Conservation (phyloP, 2,888 invertebrate species). For the Argyresthia goedartella region DNA sequence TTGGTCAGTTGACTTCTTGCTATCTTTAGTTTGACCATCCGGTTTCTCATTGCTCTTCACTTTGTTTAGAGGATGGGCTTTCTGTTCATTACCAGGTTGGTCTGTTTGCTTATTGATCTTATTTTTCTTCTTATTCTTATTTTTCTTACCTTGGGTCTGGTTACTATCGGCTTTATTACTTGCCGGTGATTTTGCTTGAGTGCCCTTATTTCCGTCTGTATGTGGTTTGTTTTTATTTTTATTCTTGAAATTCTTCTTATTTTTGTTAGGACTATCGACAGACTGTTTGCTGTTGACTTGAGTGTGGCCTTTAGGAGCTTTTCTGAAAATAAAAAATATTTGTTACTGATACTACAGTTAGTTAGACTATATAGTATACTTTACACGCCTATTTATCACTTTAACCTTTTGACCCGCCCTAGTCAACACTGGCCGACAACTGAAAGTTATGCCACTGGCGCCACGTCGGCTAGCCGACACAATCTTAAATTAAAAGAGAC, state of each 20-base stretch:
- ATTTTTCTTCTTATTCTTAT: conserved; percentile 25
- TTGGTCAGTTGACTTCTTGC: not conserved
- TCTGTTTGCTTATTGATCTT: conserved; percentile 9
- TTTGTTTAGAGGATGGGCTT: not conserved
- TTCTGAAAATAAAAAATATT: too few relatives aligned
- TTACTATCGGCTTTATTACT: conserved; percentile 15
- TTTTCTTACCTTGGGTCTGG: conserved; percentile 15
- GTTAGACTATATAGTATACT: too few relatives aligned
- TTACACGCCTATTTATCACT: too few relatives aligned
- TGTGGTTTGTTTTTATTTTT: conserved; percentile 1
- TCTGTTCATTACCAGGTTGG: not conserved
- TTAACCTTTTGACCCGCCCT: too few relatives aligned
- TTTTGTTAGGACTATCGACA: not conserved
- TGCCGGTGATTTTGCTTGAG: not conserved
- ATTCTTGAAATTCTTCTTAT: conserved; percentile 2
- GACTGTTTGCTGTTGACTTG: not conserved
- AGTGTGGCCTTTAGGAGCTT: not conserved
- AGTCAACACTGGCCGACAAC: too few relatives aligned
- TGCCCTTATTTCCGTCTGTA: not conserved
- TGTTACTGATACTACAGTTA: too few relatives aligned
- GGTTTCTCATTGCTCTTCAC: not conserved
- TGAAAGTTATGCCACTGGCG: too few relatives aligned
- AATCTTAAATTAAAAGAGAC: too few relatives aligned
- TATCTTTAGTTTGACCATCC: not conserved
- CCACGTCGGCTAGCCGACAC: too few relatives aligned